Evolutionary conservation across 2,797 vertebrate genomes (phyloP).

Genomic region (Rhabdophis nuchalis): DNA sequence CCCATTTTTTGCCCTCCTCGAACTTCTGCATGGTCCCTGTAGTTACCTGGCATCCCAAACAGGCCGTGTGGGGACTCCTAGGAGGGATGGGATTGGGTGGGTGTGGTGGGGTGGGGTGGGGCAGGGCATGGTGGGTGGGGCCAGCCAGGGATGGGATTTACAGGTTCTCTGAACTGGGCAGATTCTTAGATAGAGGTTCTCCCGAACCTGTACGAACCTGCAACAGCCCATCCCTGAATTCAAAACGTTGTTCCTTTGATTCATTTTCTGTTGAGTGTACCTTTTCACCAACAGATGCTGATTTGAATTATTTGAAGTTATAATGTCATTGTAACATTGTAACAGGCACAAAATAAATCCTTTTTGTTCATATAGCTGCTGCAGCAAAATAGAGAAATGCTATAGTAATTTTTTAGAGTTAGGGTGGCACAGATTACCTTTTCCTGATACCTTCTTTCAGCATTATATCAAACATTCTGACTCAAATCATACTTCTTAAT

Average conservation of each 20-base stretch:
- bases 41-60: too few species aligned
- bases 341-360: neutral
- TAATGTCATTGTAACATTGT: neutral
- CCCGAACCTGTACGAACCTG: too few species aligned
- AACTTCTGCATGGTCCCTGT: too few species aligned
- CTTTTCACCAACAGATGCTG: neutral
- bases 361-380: neutral
- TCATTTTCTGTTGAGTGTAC: neutral
- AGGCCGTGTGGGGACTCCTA: too few species aligned
- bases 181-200: too few species aligned
- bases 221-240: too few species aligned
- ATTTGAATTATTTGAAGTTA: neutral
- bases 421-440: neutral
- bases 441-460: neutral
- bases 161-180: too few species aligned
- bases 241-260: neutral
- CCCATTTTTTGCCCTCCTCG: too few species aligned
- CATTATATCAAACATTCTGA: slow-evolving; percentile 37
- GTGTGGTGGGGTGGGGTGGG: too few species aligned
- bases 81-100: too few species aligned
- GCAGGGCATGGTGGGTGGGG: too few species aligned
- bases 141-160: too few species aligned
- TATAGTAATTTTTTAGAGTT: neutral
- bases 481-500: neutral
- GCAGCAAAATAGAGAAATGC: neutral